Evolutionary conservation across 1,140 invertebrate genomes (phyloP).

Genomic region (Drepana arcuata): DNA sequence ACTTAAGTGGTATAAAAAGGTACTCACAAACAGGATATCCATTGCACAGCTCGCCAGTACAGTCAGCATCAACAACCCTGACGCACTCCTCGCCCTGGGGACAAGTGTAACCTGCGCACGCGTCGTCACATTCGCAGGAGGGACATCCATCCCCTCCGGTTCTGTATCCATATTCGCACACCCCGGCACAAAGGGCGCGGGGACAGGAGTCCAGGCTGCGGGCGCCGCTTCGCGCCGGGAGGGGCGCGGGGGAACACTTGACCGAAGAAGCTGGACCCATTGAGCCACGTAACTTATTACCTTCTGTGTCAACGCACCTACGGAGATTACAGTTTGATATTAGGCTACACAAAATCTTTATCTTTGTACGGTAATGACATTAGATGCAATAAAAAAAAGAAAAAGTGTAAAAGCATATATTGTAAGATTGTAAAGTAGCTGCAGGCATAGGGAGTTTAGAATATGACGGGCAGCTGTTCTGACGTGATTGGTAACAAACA

Average conservation of each 20-base stretch:
- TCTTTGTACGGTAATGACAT: too few relatives aligned
- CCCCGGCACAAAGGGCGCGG: constrained; percentile 79
- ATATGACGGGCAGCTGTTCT: too few relatives aligned
- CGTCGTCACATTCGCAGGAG: constrained; percentile 88
- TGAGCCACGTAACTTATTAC: constrained; percentile 81
- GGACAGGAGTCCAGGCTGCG: constrained; percentile 60
- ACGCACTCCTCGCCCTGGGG: constrained; percentile 81
- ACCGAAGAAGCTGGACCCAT: constrained; percentile 84
- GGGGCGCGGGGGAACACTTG: constrained; percentile 70
- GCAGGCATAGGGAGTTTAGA: too few relatives aligned
- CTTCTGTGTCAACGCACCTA: constrained; percentile 83
- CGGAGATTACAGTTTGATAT: too few relatives aligned
- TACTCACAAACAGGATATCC: constrained; percentile 81
- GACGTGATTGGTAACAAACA: too few relatives aligned
- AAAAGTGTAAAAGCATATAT: too few relatives aligned
- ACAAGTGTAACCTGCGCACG: constrained; percentile 85
- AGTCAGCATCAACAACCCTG: constrained; percentile 78
- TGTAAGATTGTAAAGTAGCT: too few relatives aligned
- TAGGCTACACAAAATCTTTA: too few relatives aligned
- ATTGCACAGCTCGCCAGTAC: constrained; percentile 79
- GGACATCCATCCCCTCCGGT: constrained; percentile 83
- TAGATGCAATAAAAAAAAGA: too few relatives aligned
- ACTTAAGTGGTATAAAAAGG: too few relatives aligned
- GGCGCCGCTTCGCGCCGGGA: constrained; percentile 47
- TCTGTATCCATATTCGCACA: constrained; percentile 89